A percentile compares a stretch with the other conserved stretches of the same genome.
phyloP scores from a whole-genome alignment of 2,113 vertebrate species.

The Nothocercus julius region DNA sequence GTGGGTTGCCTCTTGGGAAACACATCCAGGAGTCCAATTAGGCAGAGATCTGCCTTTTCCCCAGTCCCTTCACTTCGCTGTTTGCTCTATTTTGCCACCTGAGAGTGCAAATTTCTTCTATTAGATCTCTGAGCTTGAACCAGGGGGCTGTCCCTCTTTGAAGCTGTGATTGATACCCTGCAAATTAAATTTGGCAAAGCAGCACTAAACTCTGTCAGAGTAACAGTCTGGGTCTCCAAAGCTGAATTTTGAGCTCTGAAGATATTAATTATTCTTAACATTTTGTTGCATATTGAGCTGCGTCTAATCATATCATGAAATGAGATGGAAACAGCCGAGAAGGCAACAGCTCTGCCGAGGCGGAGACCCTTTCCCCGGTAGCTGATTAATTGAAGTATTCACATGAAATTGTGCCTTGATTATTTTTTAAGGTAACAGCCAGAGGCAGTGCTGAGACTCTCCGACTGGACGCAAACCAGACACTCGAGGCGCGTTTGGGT shows the following conservation, averaged over 20 bases:
- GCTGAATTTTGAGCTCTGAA: background rate
- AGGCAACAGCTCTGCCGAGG: background rate
- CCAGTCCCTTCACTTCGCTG: background rate
- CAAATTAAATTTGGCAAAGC: background rate
- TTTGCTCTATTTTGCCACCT: background rate
- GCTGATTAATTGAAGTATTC: slow-evolving; percentile 78
- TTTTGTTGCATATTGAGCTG: slow-evolving; percentile 4
- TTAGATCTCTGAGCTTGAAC: background rate
- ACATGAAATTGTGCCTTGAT: slow-evolving; percentile 50
- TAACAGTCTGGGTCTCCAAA: background rate
- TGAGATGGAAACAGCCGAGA: background rate
- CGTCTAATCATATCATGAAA: background rate
- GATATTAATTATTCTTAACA: background rate
- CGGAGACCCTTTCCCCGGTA: slow-evolving; percentile 50
- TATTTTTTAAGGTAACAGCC: slow-evolving; percentile 70
- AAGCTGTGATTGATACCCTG: background rate
- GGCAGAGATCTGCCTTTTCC: background rate
- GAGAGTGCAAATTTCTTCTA: background rate
- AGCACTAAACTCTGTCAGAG: background rate
- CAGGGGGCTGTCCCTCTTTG: background rate
- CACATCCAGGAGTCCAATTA: background rate
- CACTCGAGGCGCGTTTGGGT: slow-evolving; percentile 37
- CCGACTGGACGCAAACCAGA: slow-evolving; percentile 77
- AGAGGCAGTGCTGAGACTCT: slow-evolving; percentile 27
- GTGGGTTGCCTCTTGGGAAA: background rate